A percentile compares a stretch with the other conserved stretches of the same genome.
These are phyloP conservation scores for Phyllopteryx taeniolatus DNA, from an alignment of 2,113 vertebrate species.

Conservation along the genomic window DNA sequence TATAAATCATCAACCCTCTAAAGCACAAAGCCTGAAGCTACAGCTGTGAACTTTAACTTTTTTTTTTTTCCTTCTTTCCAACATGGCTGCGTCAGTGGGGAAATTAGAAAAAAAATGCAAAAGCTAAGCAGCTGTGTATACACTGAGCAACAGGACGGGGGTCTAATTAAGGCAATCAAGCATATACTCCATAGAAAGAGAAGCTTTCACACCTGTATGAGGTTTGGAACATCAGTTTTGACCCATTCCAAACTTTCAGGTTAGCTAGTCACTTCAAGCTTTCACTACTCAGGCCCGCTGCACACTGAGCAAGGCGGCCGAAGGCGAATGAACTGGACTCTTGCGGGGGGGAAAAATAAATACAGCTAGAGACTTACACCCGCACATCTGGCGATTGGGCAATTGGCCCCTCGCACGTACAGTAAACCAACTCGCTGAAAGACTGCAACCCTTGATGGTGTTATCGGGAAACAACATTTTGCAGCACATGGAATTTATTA, in stretches of 20 bases:
- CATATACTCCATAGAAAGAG: conserved; percentile 36
- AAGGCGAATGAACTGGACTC: too few relatives aligned
- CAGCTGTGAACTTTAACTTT: conserved; percentile 60
- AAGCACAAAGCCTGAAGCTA: conserved; percentile 31
- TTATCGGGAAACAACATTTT: too few relatives aligned
- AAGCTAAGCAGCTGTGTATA: conserved; percentile 61
- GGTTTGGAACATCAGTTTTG: background rate
- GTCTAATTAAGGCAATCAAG: conserved; percentile 60
- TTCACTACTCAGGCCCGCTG: background rate
- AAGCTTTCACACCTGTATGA: conserved; percentile 44
- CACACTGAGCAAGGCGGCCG: too few relatives aligned
- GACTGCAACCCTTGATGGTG: background rate
- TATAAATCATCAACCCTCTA: conserved; percentile 41
- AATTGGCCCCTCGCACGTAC: background rate
- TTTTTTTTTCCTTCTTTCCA: conserved; percentile 33
- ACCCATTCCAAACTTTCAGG: background rate
- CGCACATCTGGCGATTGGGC: background rate
- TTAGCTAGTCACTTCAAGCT: background rate
- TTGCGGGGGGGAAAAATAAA: background rate
- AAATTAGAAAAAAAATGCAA: conserved; percentile 51
- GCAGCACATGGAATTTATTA: too few relatives aligned
- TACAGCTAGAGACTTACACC: background rate
- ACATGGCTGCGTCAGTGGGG: conserved; percentile 43
- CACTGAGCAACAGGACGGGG: conserved; percentile 44
- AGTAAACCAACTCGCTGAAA: too few relatives aligned